Evolutionary conservation across 2,797 vertebrate species (phyloP).

Genomic region (Loriculus beryllinus): DNA sequence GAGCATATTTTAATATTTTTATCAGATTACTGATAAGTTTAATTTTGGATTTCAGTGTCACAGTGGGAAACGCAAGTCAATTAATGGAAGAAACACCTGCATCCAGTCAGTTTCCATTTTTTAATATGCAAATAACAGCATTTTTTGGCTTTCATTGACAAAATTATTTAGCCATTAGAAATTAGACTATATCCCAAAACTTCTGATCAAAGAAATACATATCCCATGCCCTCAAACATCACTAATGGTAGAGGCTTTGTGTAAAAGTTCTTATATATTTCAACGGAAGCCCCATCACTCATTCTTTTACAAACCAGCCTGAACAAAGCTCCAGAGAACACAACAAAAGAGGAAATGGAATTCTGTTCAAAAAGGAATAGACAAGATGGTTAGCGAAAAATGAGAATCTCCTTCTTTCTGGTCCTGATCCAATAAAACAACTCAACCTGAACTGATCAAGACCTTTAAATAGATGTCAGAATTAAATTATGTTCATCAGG

Average conservation of each 20-base stretch:
- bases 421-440: neutral
- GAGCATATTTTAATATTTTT: conserved; percentile 51
- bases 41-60: conserved; percentile 46
- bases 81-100: conserved; percentile 2
- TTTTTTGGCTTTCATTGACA: neutral
- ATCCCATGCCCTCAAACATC: neutral
- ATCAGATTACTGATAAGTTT: conserved; percentile 51
- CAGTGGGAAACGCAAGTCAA: neutral
- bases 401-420: neutral
- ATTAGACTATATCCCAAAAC: neutral
- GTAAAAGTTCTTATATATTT: neutral
- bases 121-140: neutral
- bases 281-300: neutral
- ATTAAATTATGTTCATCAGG: neutral
- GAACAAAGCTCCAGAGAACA: neutral
- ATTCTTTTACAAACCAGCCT: neutral
- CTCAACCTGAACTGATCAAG: neutral
- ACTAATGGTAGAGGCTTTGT: neutral
- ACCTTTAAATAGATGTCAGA: neutral
- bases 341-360: neutral
- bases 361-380: neutral
- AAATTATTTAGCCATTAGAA: neutral
- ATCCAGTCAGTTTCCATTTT: neutral
- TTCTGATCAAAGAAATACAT: neutral
- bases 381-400: neutral